Conservation (phyloP, 2,113 vertebrate species). For the Nycticorax nycticorax region DNA sequence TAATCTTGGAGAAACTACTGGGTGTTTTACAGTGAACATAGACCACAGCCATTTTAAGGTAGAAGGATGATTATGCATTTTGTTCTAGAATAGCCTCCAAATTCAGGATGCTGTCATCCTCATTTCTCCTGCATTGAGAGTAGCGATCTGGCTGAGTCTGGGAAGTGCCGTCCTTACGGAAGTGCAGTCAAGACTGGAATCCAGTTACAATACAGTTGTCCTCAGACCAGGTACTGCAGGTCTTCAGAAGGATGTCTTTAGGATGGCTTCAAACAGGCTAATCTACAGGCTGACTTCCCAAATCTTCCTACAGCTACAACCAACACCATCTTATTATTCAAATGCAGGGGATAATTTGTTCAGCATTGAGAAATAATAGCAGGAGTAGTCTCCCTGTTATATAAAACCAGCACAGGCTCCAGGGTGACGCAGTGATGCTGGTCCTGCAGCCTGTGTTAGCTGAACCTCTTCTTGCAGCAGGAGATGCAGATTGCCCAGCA, state of each 20-base stretch:
- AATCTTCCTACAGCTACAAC: not conserved
- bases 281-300: not conserved
- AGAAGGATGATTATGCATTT: not conserved
- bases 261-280: not conserved
- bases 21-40: not conserved
- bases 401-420: not conserved
- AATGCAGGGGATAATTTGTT: not conserved
- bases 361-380: not conserved
- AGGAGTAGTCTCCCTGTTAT: not conserved
- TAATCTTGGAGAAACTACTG: rapidly evolving
- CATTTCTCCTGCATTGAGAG: not conserved
- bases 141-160: not conserved
- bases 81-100: not conserved
- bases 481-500: not conserved
- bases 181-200: not conserved
- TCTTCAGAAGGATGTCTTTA: not conserved
- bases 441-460: not conserved
- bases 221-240: not conserved
- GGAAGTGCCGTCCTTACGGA: not conserved
- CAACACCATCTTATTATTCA: not conserved
- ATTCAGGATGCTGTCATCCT: not conserved
- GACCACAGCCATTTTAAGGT: not conserved
- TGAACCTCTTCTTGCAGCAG: not conserved
- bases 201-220: not conserved
- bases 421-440: rapidly evolving